phyloP scores from a whole-genome alignment of 2,888 invertebrate species.

The Drosophila meridionalis region DNA sequence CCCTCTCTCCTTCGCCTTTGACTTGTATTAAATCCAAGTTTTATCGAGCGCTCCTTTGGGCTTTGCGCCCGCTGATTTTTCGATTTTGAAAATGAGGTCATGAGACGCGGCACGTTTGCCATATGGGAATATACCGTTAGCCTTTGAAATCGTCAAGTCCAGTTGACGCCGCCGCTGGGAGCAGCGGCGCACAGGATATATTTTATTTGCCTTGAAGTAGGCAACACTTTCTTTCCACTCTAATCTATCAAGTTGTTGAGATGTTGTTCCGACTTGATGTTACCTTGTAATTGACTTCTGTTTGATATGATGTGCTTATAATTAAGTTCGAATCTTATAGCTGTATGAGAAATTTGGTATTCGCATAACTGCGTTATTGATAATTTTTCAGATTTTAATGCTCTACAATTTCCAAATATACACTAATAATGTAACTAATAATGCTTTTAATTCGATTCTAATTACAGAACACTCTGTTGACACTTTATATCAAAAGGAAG shows the following conservation, averaged over 20 bases:
- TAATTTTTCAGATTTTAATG: too few species aligned
- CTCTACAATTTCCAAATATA: too few species aligned
- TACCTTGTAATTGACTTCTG: background rate
- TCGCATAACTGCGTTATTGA: too few species aligned
- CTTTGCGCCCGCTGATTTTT: constrained; percentile 82
- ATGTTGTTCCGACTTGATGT: background rate
- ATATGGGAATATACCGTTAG: constrained; percentile 65
- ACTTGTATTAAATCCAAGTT: constrained; percentile 67
- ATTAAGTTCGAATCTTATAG: too few species aligned
- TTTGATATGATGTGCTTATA: too few species aligned
- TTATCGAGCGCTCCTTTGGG: constrained; percentile 74
- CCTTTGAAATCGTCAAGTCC: constrained; percentile 63
- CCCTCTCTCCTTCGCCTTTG: constrained; percentile 7
- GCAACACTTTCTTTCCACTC: constrained; percentile 29
- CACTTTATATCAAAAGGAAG: too few species aligned
- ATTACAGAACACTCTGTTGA: too few species aligned
- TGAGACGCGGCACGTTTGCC: constrained; percentile 59
- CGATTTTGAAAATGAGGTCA: constrained; percentile 82
- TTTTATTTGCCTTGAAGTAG: constrained; percentile 17
- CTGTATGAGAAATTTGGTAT: too few species aligned
- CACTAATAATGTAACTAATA: too few species aligned
- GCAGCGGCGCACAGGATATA: background rate
- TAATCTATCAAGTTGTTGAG: background rate
- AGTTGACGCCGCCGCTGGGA: constrained; percentile 46
- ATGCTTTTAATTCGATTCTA: too few species aligned